phyloP scores from a whole-genome alignment of 2,797 vertebrate species.

The Protosalanx chinensis region DNA sequence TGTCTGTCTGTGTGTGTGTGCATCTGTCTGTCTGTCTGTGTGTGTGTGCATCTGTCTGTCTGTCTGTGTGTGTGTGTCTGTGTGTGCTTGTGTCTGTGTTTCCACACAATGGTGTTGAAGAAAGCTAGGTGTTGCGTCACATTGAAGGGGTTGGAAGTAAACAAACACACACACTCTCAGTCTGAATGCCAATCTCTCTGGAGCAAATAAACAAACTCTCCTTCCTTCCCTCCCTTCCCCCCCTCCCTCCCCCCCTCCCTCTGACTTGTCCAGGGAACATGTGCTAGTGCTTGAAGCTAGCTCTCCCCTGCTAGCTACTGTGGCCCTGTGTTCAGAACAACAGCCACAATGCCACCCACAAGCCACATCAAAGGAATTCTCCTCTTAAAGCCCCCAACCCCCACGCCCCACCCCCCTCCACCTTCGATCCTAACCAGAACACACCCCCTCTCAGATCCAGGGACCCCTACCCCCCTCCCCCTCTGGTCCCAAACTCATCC shows the following conservation, averaged over 20 bases:
- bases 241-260: neutral
- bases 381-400: slow-evolving; percentile 13
- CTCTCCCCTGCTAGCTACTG: slow-evolving; percentile 15
- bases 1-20: too few species aligned
- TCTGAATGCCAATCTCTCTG: too few species aligned
- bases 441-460: neutral
- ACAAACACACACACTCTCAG: neutral
- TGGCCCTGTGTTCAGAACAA: slow-evolving; percentile 40
- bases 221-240: neutral
- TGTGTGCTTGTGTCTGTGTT: neutral
- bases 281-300: slow-evolving; percentile 40
- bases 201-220: neutral
- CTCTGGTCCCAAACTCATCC: neutral
- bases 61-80: neutral
- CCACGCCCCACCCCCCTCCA: neutral
- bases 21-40: neutral
- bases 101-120: neutral
- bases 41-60: neutral
- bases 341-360: slow-evolving; percentile 55
- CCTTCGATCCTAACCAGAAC: neutral
- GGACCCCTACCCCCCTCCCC: neutral
- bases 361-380: slow-evolving; percentile 55
- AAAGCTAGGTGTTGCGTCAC: neutral
- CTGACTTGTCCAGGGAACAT: slow-evolving; percentile 23
- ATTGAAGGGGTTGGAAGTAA: neutral